A percentile compares a stretch with the other conserved stretches of the same genome.
phyloP scores from a whole-genome alignment of 1,140 invertebrate species.

The Neoseiulus cucumeris region DNA sequence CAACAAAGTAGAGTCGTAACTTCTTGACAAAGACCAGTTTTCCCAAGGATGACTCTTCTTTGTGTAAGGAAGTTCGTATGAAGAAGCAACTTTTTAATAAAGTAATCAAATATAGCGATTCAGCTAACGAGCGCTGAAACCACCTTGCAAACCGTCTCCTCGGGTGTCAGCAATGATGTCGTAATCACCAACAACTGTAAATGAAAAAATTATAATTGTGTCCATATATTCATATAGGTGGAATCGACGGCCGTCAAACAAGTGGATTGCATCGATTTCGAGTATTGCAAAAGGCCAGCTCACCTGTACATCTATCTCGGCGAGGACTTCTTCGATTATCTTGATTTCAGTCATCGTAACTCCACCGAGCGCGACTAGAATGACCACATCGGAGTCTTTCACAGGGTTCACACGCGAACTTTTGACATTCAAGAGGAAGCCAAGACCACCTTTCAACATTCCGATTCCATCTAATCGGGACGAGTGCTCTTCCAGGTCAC shows the following conservation, averaged over 20 bases:
- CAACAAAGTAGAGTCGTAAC: no score
- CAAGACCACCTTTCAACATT: not conserved
- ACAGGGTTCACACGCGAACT: not conserved
- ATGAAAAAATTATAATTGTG: not conserved
- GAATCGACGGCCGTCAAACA: not conserved
- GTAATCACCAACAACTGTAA: not conserved
- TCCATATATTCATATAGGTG: not conserved
- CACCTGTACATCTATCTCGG: not conserved
- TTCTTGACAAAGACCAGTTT: no score
- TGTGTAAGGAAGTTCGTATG: no score
- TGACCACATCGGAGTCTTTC: not conserved
- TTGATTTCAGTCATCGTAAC: not conserved
- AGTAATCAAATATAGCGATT: no score
- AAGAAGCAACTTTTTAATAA: no score
- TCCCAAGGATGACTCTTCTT: no score
- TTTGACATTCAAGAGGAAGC: not conserved
- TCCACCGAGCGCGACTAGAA: not conserved
- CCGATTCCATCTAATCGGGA: not conserved
- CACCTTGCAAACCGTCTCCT: not conserved
- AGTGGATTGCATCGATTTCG: not conserved
- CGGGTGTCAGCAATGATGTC: not conserved
- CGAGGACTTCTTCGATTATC: not conserved
- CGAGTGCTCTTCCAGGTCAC: not conserved
- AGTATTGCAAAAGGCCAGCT: not conserved
- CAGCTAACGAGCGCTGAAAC: not conserved